Evolutionary conservation across 2,113 vertebrate genomes (phyloP).

Genomic region (Phaethornis superciliosus): DNA sequence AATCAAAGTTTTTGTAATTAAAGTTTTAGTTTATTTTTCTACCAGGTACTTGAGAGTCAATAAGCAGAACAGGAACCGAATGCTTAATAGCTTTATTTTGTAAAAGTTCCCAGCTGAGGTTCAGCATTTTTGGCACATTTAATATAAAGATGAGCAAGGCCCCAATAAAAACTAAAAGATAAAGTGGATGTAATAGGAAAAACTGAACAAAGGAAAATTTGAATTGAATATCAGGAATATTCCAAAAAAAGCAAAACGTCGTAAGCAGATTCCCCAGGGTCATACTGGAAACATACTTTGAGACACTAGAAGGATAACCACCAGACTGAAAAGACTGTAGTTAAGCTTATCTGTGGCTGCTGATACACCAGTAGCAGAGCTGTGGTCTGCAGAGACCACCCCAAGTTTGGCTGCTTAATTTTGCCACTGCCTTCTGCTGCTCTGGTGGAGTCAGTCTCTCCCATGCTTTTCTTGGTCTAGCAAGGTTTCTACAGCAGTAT

Average conservation of each 20-base stretch:
- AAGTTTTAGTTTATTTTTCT: background rate
- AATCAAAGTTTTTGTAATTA: background rate
- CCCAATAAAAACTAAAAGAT: background rate
- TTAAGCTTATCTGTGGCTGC: background rate
- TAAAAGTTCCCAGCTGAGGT: background rate
- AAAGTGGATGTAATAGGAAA: background rate
- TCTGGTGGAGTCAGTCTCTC: background rate
- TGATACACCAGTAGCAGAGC: background rate
- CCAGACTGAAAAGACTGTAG: background rate
- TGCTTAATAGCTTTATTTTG: background rate
- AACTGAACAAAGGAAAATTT: background rate
- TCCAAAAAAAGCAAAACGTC: background rate
- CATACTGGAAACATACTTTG: background rate
- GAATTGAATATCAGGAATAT: background rate
- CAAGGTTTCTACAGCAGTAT: background rate
- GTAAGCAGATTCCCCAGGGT: background rate
- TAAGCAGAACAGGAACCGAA: background rate
- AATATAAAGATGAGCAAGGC: background rate
- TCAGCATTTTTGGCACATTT: background rate
- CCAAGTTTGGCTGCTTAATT: background rate
- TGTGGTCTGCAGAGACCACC: background rate
- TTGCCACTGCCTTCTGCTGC: background rate
- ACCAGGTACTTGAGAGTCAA: background rate
- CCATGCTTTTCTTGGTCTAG: rapidly evolving
- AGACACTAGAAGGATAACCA: background rate